Evolutionary conservation across 1,140 invertebrate species (phyloP).

Genomic region (Goniozus legneri): DNA sequence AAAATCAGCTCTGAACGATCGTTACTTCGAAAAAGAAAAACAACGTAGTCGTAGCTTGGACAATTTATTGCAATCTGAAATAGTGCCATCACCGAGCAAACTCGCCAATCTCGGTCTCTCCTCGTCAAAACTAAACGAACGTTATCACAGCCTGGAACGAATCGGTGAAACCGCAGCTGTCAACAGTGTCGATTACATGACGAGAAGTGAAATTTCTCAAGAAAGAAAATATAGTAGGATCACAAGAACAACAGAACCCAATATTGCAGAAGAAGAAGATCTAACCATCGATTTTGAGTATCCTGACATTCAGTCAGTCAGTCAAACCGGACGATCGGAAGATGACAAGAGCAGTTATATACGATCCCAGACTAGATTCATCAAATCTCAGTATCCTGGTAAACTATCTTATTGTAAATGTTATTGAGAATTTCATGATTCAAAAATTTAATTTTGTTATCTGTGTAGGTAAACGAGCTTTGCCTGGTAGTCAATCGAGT

Average conservation of each 20-base stretch:
- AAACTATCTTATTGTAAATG: conserved; percentile 33
- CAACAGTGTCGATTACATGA: conserved; percentile 57
- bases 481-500: conserved; percentile 79
- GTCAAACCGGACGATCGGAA: conserved; percentile 63
- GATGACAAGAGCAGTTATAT: conserved; percentile 61
- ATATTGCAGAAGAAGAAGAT: conserved; percentile 56
- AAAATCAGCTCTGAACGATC: conserved; percentile 81
- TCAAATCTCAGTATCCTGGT: conserved; percentile 81
- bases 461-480: conserved; percentile 58
- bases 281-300: conserved; percentile 66
- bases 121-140: conserved; percentile 77
- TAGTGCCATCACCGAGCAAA: conserved; percentile 49
- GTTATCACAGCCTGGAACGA: conserved; percentile 81
- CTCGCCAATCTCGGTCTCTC: conserved; percentile 73
- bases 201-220: conserved; percentile 52
- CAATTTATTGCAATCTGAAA: conserved; percentile 67
- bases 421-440: neutral
- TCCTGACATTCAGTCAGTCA: conserved; percentile 61
- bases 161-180: conserved; percentile 56
- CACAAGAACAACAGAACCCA: conserved; percentile 48
- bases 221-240: conserved; percentile 53
- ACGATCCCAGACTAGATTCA: conserved; percentile 65
- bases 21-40: conserved; percentile 84
- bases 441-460: neutral
- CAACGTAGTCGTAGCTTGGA: conserved; percentile 77